phyloP scores from a whole-genome alignment of 2,113 vertebrate species.

The Rallus limicola region DNA sequence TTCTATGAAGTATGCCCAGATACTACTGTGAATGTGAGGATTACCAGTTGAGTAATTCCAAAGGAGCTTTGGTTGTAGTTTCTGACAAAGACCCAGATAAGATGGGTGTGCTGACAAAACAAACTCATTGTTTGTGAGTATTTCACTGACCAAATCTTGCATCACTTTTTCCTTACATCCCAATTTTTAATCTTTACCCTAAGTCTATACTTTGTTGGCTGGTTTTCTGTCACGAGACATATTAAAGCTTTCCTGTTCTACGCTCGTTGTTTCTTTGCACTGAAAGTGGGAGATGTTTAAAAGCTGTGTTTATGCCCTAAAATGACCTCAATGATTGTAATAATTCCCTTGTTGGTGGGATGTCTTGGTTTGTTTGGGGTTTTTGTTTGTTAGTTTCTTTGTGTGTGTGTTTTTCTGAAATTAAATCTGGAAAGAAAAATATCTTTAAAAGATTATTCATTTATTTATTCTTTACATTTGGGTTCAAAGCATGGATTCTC shows the following conservation, averaged over 20 bases:
- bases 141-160: neutral
- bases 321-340: neutral
- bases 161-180: neutral
- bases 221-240: neutral
- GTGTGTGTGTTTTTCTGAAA: neutral
- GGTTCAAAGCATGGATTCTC: neutral
- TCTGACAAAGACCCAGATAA: neutral
- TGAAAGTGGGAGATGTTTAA: neutral
- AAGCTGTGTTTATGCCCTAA: neutral
- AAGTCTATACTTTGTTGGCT: neutral
- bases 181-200: neutral
- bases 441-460: neutral
- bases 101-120: neutral
- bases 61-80: neutral
- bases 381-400: neutral
- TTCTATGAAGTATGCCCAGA: neutral
- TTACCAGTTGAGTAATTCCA: neutral
- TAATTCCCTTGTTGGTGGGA: neutral
- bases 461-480: neutral
- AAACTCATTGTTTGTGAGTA: neutral
- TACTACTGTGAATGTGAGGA: neutral
- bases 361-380: neutral
- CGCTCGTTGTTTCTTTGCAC: neutral
- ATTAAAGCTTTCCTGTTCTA: fast-evolving
- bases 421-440: neutral